Percentiles rank a stretch among this genome's conserved stretches.
Conservation (phyloP, 2,113 vertebrate species). For the Turnix velox region DNA sequence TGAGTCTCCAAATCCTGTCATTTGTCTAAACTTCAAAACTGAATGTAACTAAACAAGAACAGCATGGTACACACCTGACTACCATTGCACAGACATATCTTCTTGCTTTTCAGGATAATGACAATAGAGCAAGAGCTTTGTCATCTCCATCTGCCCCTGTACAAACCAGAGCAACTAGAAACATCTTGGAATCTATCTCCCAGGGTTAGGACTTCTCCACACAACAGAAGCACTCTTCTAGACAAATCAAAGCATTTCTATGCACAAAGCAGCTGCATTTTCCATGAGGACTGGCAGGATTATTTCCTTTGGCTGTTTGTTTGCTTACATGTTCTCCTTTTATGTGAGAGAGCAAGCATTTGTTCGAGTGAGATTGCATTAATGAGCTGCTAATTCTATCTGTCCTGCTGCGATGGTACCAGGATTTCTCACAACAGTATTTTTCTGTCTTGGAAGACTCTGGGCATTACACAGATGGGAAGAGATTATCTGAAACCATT, state of each 20-base stretch:
- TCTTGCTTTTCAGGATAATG: background rate
- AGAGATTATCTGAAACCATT: background rate
- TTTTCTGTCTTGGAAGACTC: background rate
- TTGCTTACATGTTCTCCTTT: background rate
- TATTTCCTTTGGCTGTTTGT: background rate
- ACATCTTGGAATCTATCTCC: background rate
- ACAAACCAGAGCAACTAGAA: background rate
- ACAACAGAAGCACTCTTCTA: background rate
- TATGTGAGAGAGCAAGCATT: background rate
- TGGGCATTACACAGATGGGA: background rate
- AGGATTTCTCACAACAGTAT: background rate
- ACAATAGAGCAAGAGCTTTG: background rate
- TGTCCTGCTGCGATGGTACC: background rate
- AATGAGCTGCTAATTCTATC: slow-evolving; percentile 14
- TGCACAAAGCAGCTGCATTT: background rate
- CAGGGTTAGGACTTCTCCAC: background rate
- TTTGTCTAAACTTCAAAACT: background rate
- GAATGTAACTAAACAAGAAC: background rate
- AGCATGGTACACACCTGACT: accelerated
- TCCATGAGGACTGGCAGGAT: background rate
- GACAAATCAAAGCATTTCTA: background rate
- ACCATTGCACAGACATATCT: background rate
- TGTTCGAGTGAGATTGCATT: slow-evolving; percentile 4
- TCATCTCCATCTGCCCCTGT: background rate
- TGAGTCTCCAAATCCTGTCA: background rate